phyloP scores from a whole-genome alignment of 1,140 invertebrate species.

The Frieseomelitta varia region DNA sequence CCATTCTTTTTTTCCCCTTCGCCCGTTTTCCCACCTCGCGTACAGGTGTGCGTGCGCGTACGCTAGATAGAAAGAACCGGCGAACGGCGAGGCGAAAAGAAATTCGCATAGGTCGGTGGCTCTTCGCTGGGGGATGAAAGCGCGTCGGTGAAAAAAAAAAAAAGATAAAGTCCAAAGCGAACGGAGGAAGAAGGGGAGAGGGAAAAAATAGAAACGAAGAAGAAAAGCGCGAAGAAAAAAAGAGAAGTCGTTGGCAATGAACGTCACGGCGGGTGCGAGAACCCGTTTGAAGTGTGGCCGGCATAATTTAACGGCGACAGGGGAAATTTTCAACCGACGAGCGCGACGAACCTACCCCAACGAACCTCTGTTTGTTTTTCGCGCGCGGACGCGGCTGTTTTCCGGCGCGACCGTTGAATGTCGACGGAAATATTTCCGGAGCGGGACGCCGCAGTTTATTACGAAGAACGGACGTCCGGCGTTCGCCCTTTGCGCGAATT shows the following conservation, averaged over 20 bases:
- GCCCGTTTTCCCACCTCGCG: neutral
- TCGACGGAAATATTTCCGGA: slow-evolving; percentile 55
- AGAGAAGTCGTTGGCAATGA: slow-evolving; percentile 15
- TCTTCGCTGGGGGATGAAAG: neutral
- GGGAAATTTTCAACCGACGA: slow-evolving; percentile 44
- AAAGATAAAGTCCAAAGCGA: neutral
- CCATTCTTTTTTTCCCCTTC: neutral
- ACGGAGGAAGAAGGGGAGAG: no score
- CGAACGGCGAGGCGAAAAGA: neutral
- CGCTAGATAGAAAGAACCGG: neutral
- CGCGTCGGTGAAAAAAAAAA: neutral
- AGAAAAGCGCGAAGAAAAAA: no score
- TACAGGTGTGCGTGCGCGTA: neutral
- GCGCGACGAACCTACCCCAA: neutral
- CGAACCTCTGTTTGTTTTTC: slow-evolving; percentile 29
- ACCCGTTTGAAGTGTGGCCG: slow-evolving; percentile 51
- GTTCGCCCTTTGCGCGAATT: slow-evolving; percentile 40
- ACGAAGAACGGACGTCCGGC: slow-evolving; percentile 53
- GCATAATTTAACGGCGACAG: slow-evolving; percentile 44
- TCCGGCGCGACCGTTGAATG: slow-evolving; percentile 31
- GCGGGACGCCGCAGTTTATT: slow-evolving; percentile 51
- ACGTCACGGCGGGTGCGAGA: slow-evolving; percentile 38
- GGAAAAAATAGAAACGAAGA: neutral
- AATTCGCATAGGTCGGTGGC: neutral
- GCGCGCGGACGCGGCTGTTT: slow-evolving; percentile 31